phyloP scores from a whole-genome alignment of 1,140 invertebrate species.

The Cyclina sinensis region DNA sequence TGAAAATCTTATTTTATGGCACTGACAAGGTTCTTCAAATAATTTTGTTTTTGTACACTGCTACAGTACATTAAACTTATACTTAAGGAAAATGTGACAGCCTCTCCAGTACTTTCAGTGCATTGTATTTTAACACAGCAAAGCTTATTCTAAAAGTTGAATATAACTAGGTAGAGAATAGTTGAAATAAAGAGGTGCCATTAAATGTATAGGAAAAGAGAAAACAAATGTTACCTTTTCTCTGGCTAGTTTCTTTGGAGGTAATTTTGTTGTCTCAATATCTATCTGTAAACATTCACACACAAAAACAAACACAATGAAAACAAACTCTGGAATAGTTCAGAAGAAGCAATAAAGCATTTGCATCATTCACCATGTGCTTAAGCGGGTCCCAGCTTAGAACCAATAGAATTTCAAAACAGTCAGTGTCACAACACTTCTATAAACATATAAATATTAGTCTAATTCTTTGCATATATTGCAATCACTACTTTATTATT shows the following conservation, averaged over 20 bases:
- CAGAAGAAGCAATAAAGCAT: background rate
- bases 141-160: background rate
- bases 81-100: too few species aligned
- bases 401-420: too few species aligned
- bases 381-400: background rate
- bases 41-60: too few species aligned
- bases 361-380: background rate
- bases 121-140: too few species aligned
- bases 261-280: constrained; percentile 66
- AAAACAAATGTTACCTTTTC: constrained; percentile 57
- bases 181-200: background rate
- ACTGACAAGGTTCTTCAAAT: too few species aligned
- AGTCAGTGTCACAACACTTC: too few species aligned
- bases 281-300: constrained; percentile 64
- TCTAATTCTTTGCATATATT: too few species aligned
- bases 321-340: background rate
- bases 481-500: too few species aligned
- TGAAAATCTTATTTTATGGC: too few species aligned
- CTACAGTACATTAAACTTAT: too few species aligned
- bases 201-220: background rate
- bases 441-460: too few species aligned
- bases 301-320: constrained; percentile 14
- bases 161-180: background rate
- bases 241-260: constrained; percentile 50
- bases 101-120: too few species aligned